Evolutionary conservation across 2,888 invertebrate genomes (phyloP), one percentile per base, ranked within the genome.

Genomic region (Drosophila prolongata): DNA sequence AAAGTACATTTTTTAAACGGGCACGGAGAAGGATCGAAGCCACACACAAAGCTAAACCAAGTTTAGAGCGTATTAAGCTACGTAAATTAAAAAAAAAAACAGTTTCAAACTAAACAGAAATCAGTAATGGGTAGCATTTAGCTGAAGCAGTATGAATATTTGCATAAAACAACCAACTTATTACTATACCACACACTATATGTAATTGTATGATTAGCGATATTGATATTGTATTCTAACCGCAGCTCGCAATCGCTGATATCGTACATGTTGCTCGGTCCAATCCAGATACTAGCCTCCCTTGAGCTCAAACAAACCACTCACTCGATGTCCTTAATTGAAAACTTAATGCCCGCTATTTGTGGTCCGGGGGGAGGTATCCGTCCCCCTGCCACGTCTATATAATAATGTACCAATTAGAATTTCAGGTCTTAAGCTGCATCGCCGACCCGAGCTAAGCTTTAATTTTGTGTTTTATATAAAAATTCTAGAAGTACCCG

Each of bases 291-390:
- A 55, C 73, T 60, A 67, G 49, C 77, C 66, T 59, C 61, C 62
- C 50, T 38, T 43, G 58, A 77, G 80, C 83, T 80, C 78, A 62
- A 61, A 46, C 57, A 24, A 59, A 46, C 43, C 42, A 79, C 62
- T 80, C 87, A 86, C 80, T 81, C 66, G 81, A 81, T 83, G 81
- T 78, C 86, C 86, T 82, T 86, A 76, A 73, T 44, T 50, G n/a
- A 64, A 50, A 43, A 43, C 65, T 14, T 42, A 34, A 57, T 35
- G 52, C 65, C 65, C 65, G 40, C 55, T 56, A 54, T 46, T 27
- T 6, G 62, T 38, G 44, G 38, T 30, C 27, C 46, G 46, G 19
- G 13, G 13, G 13, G 13, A 30, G 54, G 54, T 53, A 55, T 54
- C n/a, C 42, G 11, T 19, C 43, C 35, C 66, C 66, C 57, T 14